Conservation (phyloP, 2,113 vertebrate species). For the Callocephalon fimbriatum region DNA sequence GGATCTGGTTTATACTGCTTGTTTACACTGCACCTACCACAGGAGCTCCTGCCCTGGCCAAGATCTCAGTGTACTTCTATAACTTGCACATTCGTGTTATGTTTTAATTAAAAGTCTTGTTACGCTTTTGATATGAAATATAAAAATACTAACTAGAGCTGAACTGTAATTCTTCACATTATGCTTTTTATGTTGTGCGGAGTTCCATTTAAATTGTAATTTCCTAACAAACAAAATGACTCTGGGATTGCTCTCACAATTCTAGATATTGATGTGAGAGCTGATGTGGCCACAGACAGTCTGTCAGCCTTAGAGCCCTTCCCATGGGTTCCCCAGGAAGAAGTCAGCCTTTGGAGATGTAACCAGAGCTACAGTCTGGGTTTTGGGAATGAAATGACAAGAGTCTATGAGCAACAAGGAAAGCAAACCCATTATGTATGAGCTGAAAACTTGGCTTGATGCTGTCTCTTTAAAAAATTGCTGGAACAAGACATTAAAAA, state of each 20-base stretch:
- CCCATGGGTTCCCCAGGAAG: background rate
- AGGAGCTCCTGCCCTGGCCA: accelerated
- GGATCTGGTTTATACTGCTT: background rate
- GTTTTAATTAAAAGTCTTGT: background rate
- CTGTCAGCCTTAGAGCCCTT: background rate
- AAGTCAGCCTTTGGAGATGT: background rate
- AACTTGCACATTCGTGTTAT: background rate
- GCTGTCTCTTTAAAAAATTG: slow-evolving; percentile 19
- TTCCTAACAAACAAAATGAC: background rate
- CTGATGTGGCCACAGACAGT: background rate
- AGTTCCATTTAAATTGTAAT: background rate
- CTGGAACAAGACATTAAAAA: background rate
- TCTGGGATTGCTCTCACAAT: background rate
- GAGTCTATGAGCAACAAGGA: background rate
- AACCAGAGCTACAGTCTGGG: background rate
- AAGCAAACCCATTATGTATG: background rate
- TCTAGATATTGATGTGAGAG: background rate
- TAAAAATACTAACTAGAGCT: background rate
- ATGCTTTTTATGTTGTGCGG: background rate
- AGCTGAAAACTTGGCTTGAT: background rate
- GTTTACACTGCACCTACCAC: background rate
- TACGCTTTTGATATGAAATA: background rate
- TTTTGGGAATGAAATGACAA: background rate
- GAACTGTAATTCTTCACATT: background rate
- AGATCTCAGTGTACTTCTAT: accelerated